phyloP scores from a whole-genome alignment of 2,888 invertebrate species.

The Caenorhabditis panamensis region DNA sequence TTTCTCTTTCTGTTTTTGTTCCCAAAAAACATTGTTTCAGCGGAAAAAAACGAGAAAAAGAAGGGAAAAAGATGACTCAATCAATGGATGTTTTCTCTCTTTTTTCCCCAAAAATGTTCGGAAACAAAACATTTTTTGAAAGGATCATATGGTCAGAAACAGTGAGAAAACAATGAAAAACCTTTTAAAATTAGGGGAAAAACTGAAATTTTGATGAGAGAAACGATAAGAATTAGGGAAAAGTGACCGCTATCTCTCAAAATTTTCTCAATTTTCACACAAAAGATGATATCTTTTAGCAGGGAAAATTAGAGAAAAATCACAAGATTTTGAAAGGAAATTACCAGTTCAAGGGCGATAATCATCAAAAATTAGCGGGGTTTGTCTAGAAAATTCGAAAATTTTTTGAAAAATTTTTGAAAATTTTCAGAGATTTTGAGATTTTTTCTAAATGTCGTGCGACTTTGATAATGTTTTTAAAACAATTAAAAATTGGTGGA shows the following conservation, averaged over 20 bases:
- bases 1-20: slow-evolving; percentile 11
- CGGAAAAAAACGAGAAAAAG: slow-evolving; percentile 21
- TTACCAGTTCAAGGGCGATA: too few species aligned
- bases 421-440: too few species aligned
- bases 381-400: too few species aligned
- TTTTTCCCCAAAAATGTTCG: slow-evolving; percentile 6
- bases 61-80: slow-evolving; percentile 37
- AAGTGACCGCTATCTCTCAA: slow-evolving; percentile 20
- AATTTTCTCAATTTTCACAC: background rate
- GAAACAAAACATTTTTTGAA: background rate
- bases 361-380: too few species aligned
- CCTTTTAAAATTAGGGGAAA: background rate
- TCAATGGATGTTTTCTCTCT: slow-evolving; percentile 39
- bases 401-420: too few species aligned
- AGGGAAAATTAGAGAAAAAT: too few species aligned
- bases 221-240: too few species aligned
- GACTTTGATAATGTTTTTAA: too few species aligned
- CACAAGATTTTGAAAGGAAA: too few species aligned
- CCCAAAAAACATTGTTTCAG: slow-evolving; percentile 9
- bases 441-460: too few species aligned
- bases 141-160: background rate
- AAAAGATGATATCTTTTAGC: background rate
- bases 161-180: background rate
- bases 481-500: too few species aligned
- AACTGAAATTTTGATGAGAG: slow-evolving; percentile 14